phyloP scores from a whole-genome alignment of 2,888 invertebrate species.

The Ormyrus rosae region DNA sequence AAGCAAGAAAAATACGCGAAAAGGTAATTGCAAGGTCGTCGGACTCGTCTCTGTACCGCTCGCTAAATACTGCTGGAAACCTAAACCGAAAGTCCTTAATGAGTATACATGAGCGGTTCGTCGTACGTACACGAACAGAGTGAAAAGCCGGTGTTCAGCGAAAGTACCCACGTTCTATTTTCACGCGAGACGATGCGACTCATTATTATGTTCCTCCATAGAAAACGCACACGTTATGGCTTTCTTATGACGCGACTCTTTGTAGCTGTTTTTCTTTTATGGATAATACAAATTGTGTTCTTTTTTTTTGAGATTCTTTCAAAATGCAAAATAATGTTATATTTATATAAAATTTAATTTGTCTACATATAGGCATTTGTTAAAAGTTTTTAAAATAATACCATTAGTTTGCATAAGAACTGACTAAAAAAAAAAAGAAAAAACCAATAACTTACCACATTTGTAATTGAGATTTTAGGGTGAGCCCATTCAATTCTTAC shows the following conservation, averaged over 20 bases:
- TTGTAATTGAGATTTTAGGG: slow-evolving; percentile 63
- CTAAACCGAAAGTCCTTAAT: slow-evolving; percentile 53
- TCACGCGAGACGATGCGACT: slow-evolving; percentile 63
- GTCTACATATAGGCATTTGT: not conserved
- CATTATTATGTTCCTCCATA: slow-evolving; percentile 39
- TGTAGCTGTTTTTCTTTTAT: slow-evolving; percentile 32
- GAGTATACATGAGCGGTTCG: slow-evolving; percentile 31
- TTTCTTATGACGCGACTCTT: slow-evolving; percentile 18
- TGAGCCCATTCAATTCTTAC: slow-evolving; percentile 72
- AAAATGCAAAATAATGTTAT: slow-evolving; percentile 7
- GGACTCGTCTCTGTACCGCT: not conserved
- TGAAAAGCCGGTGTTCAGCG: slow-evolving; percentile 59
- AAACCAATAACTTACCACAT: slow-evolving; percentile 66
- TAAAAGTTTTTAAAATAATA: not conserved
- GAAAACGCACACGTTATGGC: slow-evolving; percentile 5
- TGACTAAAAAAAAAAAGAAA: not conserved
- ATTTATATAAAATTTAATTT: not conserved
- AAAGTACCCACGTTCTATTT: slow-evolving; percentile 74
- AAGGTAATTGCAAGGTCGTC: slow-evolving; percentile 56
- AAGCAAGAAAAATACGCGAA: slow-evolving; percentile 47
- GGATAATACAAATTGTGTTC: slow-evolving; percentile 40
- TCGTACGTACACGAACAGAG: slow-evolving; percentile 37
- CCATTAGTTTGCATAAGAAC: not conserved
- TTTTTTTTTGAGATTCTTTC: slow-evolving; percentile 9
- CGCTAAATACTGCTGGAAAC: slow-evolving; percentile 37